Base-by-base conservation (phyloP, 2,888 invertebrate genomes). In the Drepana falcataria region DNA sequence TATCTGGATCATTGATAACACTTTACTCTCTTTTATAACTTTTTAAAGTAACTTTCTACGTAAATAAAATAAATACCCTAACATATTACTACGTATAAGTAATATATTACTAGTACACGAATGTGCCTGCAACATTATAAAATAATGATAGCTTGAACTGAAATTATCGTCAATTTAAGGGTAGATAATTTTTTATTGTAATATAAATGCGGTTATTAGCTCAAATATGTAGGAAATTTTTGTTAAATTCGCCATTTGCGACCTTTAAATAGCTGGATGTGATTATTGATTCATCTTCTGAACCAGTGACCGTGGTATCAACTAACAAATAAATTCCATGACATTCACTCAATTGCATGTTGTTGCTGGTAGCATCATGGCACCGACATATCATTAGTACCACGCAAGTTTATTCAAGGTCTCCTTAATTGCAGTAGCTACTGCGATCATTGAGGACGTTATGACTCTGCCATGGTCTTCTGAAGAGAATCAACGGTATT, bases 361-460 rank as follows among this genome's bases (percentile, higher is more conserved):
- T 37, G 34, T 53, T n/a, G 4, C 47, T 52, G 52, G 33, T 37
- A 35, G 47, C 37, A 53, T 48, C 35, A 40, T 51, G 47, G 40
- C 49, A 53, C 51, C 49, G 35, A 56, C 48, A 34, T 47, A 35
- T 37, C 35, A 49, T 49, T 48, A 55, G 51, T 51, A 47, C 49
- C 55, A 59, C 51, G 56, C 53, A 54, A 53, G 54, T 57, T 52
- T 35, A 49, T 49, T 62, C 58, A 55, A 57, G 58, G 59, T 41
- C 44, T 48, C 7, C 6, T 34, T 7, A 33, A 40, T 21, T 21
- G 21, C 21, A 21, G 21, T 21, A 21, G 21, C 21, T 21, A 21
- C 21, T 21, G 21, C 21, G 21, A 21, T 21, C 21, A 21, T 21
- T 21, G 21, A 21, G 21, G 21, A 21, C 40, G 7, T 40, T 40